Evolutionary conservation across 2,797 vertebrate species (phyloP), one percentile per base, ranked within the genome.

Genomic region (Cossypha caffra): DNA sequence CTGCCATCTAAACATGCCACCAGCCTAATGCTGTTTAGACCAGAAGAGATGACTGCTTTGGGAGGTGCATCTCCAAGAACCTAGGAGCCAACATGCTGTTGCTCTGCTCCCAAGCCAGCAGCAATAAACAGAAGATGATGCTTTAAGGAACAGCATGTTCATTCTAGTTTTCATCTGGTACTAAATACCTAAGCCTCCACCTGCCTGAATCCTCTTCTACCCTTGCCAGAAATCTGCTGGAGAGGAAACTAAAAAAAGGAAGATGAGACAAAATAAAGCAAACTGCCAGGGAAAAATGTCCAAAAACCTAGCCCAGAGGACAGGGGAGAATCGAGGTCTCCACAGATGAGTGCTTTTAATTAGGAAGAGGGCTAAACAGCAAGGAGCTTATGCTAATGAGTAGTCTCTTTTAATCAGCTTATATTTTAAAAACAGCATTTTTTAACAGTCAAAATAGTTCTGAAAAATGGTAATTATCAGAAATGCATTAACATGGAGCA

Each of bases 261-360:
- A 94, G 71, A 94, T 77, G 88, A 96, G 58, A 79, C 55, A 96
- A 97, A 97, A 97, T 94, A 93, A 94, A 96, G 90, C 85, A 87
- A 97, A 96, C 75, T 97, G 86, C 94, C 94, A 97, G 78, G 81
- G 93, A 97, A 94, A 97, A 97, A 96, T 95, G 95, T 97, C 97
- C 97, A 97, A 97, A 97, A 96, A 73, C 52, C 85, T 95, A 97
- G 97, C 96, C 92, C 77, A 93, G 92, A 98, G 96, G 95, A 91
- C 94, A 97, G 96, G 92, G 97, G 96, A 98, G 97, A 98, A 98
- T 97, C 96, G 97, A 98, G 98, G 98, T 97, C 96, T 98, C 98
- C 99, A 98, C 98, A 99, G 98, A 98, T 98, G 99, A 98, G 97
- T 99, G 99, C 98, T 98, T 99, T 99, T 99, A 99, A 99, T 99